Evolutionary conservation across 2,888 invertebrate species (phyloP), one percentile per base, ranked within the genome.

Genomic region (Boloria euphrosyne): DNA sequence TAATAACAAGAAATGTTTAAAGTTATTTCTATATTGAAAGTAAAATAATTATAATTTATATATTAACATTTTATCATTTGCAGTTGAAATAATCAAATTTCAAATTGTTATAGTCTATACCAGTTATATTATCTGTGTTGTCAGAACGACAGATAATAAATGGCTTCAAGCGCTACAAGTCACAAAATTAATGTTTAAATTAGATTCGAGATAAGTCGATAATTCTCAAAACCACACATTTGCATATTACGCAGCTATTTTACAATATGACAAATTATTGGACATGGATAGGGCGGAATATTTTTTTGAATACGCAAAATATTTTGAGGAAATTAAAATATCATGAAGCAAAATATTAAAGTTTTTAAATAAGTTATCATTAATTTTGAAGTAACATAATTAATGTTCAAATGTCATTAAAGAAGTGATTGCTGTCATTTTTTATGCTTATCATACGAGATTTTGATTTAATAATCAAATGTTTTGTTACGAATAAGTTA

Each of bases 141-240:
- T 65, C 64, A 64, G 51, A 58, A 22, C 64, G 64, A 65, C 64
- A 65, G 64, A 65, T 65, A 65, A 65, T 65, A 65, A 65, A 65
- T 65, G 52, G 64, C 59, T 65, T 59, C 64, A 59, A 65, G 58
- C 64, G 58, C 58, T 57, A 65, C 64, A 65, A 65, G 64, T 65
- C 64, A 65, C 58, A 65, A 65, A 65, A 65, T 65, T 65, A 65
- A 65, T 65, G 64, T 65, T 65, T 65, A 65, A 65, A 65, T 65
- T 65, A 65, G 64, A 65, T 65, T 65, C 58, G 57, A 65, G 64
- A 64, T 64, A 64, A 65, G 64, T 65, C 64, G 64, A 65, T 65
- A 65, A 65, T 65, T 65, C 64, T 65, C 64, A 59, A 65, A 65
- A 65, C 57, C 57, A 65, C 46, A 59, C 57, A 65, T 65, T 65